Base-by-base conservation (phyloP, 2,113 vertebrate species). In the Microtus ochrogaster region DNA sequence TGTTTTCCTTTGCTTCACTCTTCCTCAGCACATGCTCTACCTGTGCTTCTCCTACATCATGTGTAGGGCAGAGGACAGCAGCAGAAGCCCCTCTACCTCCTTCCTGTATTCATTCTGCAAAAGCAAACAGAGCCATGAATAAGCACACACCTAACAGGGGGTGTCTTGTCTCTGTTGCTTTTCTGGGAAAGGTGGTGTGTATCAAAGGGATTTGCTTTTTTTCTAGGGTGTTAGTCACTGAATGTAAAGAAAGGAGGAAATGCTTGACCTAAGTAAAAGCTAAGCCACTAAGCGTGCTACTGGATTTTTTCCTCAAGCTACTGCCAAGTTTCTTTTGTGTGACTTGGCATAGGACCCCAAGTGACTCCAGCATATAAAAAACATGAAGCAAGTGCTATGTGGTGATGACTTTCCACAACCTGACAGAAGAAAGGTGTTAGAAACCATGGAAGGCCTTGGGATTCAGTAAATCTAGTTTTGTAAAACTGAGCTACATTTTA, bases 281-380 rank as follows among this genome's bases (percentile, higher is more conserved):
- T 79, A 76, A 93, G 3, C 19, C 41, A 79, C 0, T 79, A 76
- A 93, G 4, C 19, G n/a, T 36, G 39, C 8, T 44, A 44, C 3
- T 95, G 47, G 84, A 94, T 95, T 76, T 90, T 90, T 93, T 39
- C 58, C 44, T 70, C 12, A 52, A 73, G 89, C 63, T 36, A 30
- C 66, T 74, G 61, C 30, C n/a, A 89, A 73, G 30, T 73, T 70
- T 85, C 87, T 93, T 94, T 58, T 94, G 2, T 68, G 63, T 77
- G 63, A 91, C 72, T 73, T 55, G 72, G 82, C 44, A 49, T 0
- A 26, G 26, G 85, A 78, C 16, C 8, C 55, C 26, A 49, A 47
- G 36, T 78, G 61, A 73, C 66, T 72, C 82, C 44, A 39, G 44
- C 39, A 83, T 22, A 78, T 30, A 66, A 13, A 41, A 77, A 63